Percentiles rank a stretch among this genome's conserved stretches.
Conservation (phyloP, 2,888 invertebrate species). For the Caenorhabditis sp. region DNA sequence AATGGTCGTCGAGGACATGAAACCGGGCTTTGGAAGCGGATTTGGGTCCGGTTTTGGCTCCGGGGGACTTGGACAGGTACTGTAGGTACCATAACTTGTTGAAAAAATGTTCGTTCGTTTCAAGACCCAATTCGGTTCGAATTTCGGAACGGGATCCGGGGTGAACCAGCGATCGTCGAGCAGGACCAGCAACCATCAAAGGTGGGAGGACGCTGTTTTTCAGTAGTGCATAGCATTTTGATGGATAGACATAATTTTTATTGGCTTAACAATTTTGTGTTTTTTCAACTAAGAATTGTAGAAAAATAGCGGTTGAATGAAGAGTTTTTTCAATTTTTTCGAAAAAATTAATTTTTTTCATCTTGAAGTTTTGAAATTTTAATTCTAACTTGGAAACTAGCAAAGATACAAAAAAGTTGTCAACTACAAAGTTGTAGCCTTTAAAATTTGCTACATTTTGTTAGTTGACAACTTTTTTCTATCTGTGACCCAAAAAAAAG, state of each 20-base stretch:
- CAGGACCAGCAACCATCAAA: slow-evolving; percentile 53
- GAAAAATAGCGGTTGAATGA: slow-evolving; percentile 4
- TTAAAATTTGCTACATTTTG: not conserved
- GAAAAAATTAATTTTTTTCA: too few species aligned
- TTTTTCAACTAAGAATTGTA: too few species aligned
- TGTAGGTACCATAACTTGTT: too few species aligned
- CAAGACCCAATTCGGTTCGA: slow-evolving; percentile 36
- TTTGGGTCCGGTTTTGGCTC: slow-evolving; percentile 42
- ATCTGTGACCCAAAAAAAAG: not conserved
- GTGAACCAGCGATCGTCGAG: slow-evolving; percentile 24
- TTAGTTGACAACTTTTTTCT: not conserved
- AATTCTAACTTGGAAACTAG: not conserved
- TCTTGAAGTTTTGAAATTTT: too few species aligned
- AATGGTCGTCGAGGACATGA: slow-evolving; percentile 71
- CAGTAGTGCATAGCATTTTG: too few species aligned
- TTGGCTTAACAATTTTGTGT: too few species aligned
- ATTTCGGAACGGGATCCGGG: slow-evolving; percentile 37
- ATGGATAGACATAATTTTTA: too few species aligned
- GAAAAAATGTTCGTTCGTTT: too few species aligned
- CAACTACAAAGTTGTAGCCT: not conserved
- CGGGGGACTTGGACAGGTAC: slow-evolving; percentile 27
- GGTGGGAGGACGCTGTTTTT: slow-evolving; percentile 64
- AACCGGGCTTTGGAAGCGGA: slow-evolving; percentile 64
- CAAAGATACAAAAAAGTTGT: not conserved
- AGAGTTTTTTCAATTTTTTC: too few species aligned